Conservation (phyloP, 2,797 vertebrate species). For the Delichon dasypus region DNA sequence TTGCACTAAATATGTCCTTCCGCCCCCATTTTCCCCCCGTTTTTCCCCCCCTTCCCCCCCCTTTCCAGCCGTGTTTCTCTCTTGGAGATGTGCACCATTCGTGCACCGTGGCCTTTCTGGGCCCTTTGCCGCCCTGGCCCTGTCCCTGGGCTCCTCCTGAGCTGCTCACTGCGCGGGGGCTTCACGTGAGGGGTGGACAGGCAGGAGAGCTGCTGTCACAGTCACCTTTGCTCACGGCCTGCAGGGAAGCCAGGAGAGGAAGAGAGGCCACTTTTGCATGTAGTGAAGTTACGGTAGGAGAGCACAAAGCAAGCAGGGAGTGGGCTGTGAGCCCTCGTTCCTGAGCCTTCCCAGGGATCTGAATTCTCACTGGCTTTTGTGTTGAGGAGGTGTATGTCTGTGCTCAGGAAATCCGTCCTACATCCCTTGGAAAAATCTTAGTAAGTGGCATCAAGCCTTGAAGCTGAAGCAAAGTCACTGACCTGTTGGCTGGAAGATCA, state of each 20-base stretch:
- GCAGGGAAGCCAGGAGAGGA: background rate
- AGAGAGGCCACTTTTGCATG: background rate
- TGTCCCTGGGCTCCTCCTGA: background rate
- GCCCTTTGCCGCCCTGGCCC: background rate
- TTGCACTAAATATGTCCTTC: background rate
- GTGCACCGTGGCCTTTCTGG: accelerated
- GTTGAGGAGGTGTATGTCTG: background rate
- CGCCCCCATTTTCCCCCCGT: too few relatives aligned
- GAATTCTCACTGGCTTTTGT: background rate
- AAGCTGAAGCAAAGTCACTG: background rate
- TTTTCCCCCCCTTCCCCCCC: too few relatives aligned
- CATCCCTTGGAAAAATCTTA: background rate
- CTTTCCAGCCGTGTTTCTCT: background rate
- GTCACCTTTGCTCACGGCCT: background rate
- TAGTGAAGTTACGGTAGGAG: background rate
- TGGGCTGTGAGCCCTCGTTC: accelerated
- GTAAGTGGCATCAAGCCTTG: background rate
- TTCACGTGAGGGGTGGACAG: background rate
- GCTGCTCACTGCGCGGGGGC: accelerated
- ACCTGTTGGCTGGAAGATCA: background rate
- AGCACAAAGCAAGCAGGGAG: accelerated
- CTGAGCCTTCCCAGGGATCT: background rate
- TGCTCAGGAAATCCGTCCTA: background rate
- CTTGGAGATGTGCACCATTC: accelerated
- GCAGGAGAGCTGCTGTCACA: background rate